phyloP scores from a whole-genome alignment of 35 echinoderm and acorn worm genomes.

The Apostichopus californicus region DNA sequence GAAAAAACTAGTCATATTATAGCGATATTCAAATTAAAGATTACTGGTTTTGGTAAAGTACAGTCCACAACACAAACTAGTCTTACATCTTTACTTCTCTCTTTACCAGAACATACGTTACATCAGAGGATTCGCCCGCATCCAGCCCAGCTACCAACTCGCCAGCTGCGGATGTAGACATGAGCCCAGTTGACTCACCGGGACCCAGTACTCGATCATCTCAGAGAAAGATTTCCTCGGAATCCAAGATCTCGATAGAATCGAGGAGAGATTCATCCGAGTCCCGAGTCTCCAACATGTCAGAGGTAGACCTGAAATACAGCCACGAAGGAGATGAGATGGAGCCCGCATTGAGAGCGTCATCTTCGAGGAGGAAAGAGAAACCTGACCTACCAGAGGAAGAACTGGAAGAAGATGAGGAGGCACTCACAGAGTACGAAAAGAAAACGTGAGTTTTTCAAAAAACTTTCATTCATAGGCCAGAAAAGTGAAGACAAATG shows the following conservation, averaged over 20 bases:
- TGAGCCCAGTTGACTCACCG: slow-evolving; percentile 32
- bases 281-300: slow-evolving; percentile 16
- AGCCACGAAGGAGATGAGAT: slow-evolving; percentile 35
- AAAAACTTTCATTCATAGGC: too few relatives aligned
- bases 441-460: not conserved
- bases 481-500: too few relatives aligned
- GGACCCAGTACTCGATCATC: slow-evolving; percentile 42
- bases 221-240: slow-evolving; percentile 41
- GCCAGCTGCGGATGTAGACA: slow-evolving; percentile 31
- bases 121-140: slow-evolving; percentile 44
- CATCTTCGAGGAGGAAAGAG: not conserved
- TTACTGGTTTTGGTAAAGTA: too few relatives aligned
- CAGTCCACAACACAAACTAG: too few relatives aligned
- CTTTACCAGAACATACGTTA: not conserved
- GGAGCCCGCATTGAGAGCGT: slow-evolving; percentile 8
- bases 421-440: slow-evolving; percentile 4
- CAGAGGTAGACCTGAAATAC: slow-evolving; percentile 31
- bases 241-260: slow-evolving; percentile 36
- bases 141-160: slow-evolving; percentile 53
- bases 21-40: too few relatives aligned
- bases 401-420: slow-evolving; percentile 12
- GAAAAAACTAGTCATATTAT: too few relatives aligned
- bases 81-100: too few relatives aligned
- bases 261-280: slow-evolving; percentile 37
- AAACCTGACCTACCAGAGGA: not conserved